These are phyloP conservation scores for Dinoponera quadriceps DNA, from an alignment of 1,140 invertebrate genomes.

Conservation along the genomic window DNA sequence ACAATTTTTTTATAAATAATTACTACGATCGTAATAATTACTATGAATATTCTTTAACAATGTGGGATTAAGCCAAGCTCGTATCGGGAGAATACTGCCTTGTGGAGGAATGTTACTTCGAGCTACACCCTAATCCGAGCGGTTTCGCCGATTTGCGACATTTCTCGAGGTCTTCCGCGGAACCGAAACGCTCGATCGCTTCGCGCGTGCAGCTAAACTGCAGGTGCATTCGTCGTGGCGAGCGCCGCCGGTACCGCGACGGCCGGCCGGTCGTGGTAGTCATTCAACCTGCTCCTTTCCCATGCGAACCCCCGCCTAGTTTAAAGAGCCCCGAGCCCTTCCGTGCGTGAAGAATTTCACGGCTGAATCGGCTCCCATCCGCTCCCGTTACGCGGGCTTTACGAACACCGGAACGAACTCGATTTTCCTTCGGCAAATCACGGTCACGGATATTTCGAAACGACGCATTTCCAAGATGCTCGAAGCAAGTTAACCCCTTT, in stretches of 20 bases:
- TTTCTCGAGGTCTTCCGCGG: slow-evolving; percentile 23
- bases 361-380: slow-evolving; percentile 49
- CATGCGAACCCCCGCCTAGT: slow-evolving; percentile 33
- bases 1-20: not conserved
- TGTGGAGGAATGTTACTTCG: too few relatives aligned
- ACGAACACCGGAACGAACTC: slow-evolving; percentile 38
- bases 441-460: slow-evolving; percentile 50
- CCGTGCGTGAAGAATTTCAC: slow-evolving; percentile 58
- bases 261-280: not conserved
- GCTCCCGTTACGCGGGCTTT: slow-evolving; percentile 52
- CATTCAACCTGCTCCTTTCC: slow-evolving; percentile 53
- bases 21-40: not conserved
- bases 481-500: slow-evolving; percentile 38
- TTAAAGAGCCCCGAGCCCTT: slow-evolving; percentile 46
- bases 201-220: slow-evolving; percentile 51
- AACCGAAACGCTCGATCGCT: slow-evolving; percentile 50
- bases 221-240: slow-evolving; percentile 40
- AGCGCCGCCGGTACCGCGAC: not conserved
- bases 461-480: not conserved
- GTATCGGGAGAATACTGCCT: not conserved
- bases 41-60: not conserved
- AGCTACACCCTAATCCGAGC: not conserved
- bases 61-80: not conserved
- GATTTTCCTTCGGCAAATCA: slow-evolving; percentile 46
- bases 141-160: slow-evolving; percentile 25